Evolutionary conservation across 1,140 invertebrate species (phyloP).

Genomic region (Protaetia brevitarsis): DNA sequence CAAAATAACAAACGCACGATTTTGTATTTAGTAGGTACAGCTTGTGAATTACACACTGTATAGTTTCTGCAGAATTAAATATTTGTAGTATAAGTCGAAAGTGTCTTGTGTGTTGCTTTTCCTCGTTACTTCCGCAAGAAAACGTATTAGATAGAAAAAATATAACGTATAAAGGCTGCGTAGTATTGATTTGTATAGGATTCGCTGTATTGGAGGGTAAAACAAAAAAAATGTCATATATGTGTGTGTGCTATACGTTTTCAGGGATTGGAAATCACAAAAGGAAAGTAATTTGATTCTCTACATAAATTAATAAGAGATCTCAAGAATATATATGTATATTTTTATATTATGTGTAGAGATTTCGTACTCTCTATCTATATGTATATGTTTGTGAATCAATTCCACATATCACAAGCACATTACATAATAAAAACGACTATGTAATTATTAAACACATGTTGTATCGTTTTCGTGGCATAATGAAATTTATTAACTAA

Average conservation of each 20-base stretch:
- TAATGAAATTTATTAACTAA: not conserved
- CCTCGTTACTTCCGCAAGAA: not conserved
- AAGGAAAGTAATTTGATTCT: constrained; percentile 21
- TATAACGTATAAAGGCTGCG: not conserved
- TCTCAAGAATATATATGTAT: constrained; percentile 28
- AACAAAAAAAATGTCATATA: not conserved
- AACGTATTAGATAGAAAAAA: not conserved
- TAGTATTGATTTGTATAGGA: not conserved
- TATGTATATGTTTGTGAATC: constrained; percentile 26
- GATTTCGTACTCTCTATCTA: constrained; percentile 32
- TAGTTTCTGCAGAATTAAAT: not conserved
- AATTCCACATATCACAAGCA: constrained; percentile 45
- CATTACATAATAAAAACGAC: constrained; percentile 1
- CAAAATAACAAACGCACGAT: not conserved
- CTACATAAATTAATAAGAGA: constrained; percentile 30
- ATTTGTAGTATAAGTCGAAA: not conserved
- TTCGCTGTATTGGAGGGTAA: not conserved
- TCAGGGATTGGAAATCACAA: constrained; percentile 1
- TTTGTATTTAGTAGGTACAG: no score
- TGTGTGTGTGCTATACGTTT: not conserved
- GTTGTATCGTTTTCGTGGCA: not conserved
- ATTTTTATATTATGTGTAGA: constrained; percentile 30
- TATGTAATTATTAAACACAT: not conserved
- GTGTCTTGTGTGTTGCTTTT: not conserved
- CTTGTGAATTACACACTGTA: constrained; percentile 13